A percentile compares a stretch with the other conserved stretches of the same genome.
These are phyloP conservation scores for Chloropsis cyanopogon DNA, from an alignment of 2,113 vertebrate genomes.

Conservation along the genomic window DNA sequence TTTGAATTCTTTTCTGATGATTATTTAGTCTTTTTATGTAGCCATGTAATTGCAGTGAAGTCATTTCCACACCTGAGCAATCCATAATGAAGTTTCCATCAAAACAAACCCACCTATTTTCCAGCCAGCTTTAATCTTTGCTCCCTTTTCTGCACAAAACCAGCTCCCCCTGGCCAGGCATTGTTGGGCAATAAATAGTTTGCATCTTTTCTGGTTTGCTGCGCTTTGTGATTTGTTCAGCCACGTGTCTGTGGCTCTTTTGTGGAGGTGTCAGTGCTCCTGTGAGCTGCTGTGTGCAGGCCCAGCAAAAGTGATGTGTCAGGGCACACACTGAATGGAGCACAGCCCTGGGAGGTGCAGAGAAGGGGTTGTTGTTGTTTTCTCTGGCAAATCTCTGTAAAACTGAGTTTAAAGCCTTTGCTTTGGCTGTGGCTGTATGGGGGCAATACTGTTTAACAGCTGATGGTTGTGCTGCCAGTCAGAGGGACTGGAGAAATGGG, in stretches of 20 bases:
- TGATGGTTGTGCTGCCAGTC: neutral
- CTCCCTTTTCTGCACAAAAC: neutral
- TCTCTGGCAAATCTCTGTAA: neutral
- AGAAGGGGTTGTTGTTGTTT: neutral
- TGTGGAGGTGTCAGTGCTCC: conserved; percentile 27
- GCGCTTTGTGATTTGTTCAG: neutral
- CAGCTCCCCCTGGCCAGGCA: neutral
- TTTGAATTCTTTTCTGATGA: neutral
- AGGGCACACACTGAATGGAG: neutral
- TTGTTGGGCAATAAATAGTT: neutral
- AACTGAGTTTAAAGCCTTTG: neutral
- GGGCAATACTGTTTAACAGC: neutral
- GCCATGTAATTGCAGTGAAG: neutral
- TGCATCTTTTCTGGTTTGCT: neutral
- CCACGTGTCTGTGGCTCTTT: neutral
- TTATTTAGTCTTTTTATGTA: neutral
- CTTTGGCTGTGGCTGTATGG: neutral
- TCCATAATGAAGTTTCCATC: conserved; percentile 21
- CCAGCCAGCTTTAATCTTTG: conserved; percentile 11
- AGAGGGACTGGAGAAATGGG: neutral
- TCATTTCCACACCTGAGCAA: conserved; percentile 33
- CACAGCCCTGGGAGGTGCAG: neutral
- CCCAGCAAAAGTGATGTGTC: neutral
- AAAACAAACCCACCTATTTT: conserved; percentile 56
- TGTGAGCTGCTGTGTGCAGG: neutral